These are phyloP conservation scores for Platycheirus albimanus DNA, from an alignment of 2,888 invertebrate genomes.

Conservation along the genomic window DNA sequence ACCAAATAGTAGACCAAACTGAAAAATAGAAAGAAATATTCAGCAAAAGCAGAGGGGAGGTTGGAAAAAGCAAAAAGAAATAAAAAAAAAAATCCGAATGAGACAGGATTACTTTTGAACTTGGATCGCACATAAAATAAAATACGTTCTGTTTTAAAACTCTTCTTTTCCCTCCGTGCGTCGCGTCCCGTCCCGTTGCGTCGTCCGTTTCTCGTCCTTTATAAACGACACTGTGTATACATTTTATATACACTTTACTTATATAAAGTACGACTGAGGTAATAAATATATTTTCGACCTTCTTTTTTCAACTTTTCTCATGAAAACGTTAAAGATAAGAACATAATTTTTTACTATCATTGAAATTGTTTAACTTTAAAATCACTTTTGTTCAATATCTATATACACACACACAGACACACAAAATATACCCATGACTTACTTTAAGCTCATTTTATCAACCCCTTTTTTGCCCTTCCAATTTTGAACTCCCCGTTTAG, in stretches of 20 bases:
- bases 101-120: conserved; percentile 58
- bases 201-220: too few species aligned
- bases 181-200: too few species aligned
- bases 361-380: conserved; percentile 60
- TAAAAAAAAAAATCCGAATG: conserved; percentile 14
- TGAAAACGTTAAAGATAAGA: conserved; percentile 55
- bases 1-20: background rate
- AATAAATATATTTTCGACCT: conserved; percentile 54
- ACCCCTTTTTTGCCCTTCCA: background rate
- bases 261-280: conserved; percentile 19
- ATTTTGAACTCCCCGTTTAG: background rate
- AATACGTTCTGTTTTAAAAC: conserved; percentile 34
- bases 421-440: background rate
- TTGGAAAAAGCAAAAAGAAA: too few species aligned
- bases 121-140: conserved; percentile 54
- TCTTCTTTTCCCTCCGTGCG: too few species aligned
- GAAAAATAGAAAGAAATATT: conserved; percentile 30
- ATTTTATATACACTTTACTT: background rate
- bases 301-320: conserved; percentile 59
- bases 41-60: conserved; percentile 24
- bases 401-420: background rate
- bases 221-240: conserved; percentile 5
- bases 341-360: conserved; percentile 57
- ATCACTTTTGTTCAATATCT: conserved; percentile 59
- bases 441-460: background rate